Conservation (phyloP, 2,888 invertebrate species). For the Endomychus coccineus region DNA sequence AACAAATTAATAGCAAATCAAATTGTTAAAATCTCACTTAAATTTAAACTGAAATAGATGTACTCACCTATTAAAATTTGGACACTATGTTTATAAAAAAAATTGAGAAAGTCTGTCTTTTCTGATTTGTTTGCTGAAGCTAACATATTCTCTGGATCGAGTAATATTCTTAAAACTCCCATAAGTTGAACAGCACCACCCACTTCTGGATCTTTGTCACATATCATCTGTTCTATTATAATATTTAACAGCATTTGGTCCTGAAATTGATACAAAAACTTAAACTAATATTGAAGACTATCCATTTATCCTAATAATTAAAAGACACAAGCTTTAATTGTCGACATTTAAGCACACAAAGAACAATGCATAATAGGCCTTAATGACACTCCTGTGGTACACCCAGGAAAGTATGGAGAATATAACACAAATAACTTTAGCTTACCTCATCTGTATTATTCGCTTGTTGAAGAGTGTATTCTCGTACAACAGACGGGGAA, state of each 20-base stretch:
- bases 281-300: no score
- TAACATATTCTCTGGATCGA: conserved; percentile 98
- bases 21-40: no score
- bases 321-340: no score
- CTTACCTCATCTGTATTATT: conserved; percentile 81
- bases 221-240: conserved; percentile 96
- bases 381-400: no score
- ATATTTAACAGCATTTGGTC: conserved; percentile 93
- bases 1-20: no score
- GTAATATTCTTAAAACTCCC: conserved; percentile 83
- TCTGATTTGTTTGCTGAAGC: conserved; percentile 89
- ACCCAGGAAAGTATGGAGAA: no score
- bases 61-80: conserved; percentile 82
- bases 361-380: no score
- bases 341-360: no score
- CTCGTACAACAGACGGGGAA: conserved; percentile 94
- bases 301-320: no score
- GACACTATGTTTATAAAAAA: conserved; percentile 98
- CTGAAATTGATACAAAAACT: no score
- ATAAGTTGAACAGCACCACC: conserved; percentile 96
- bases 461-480: conserved; percentile 91
- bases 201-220: conserved; percentile 93
- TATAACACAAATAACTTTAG: conserved; percentile 10
- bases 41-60: no score
- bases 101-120: conserved; percentile 95